These are phyloP conservation scores for Peromyscus nudipes DNA, from an alignment of 2,797 vertebrate genomes.

Conservation along the genomic window DNA sequence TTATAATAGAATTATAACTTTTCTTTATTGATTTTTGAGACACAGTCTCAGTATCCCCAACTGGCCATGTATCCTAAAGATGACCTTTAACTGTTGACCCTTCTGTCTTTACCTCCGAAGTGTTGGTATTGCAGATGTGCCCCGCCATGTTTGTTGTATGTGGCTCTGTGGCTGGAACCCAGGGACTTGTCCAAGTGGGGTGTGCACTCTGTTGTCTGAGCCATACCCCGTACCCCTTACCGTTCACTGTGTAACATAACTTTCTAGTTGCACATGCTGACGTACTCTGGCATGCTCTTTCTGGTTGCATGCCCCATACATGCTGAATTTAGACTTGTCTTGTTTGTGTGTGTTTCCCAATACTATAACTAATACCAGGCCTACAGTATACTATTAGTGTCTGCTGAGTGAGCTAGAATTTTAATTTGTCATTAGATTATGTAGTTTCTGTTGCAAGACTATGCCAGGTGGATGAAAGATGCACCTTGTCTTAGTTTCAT, in stretches of 20 bases:
- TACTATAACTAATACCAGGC: not conserved
- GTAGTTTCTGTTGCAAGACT: not conserved
- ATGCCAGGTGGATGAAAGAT: slow-evolving; percentile 1
- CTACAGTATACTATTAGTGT: not conserved
- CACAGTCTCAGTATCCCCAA: not conserved
- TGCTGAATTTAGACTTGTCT: not conserved
- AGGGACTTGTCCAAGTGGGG: too few species aligned
- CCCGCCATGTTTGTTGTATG: too few species aligned
- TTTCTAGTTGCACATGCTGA: not conserved
- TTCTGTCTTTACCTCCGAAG: not conserved
- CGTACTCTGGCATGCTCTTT: not conserved
- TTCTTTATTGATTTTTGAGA: not conserved
- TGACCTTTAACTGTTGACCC: not conserved
- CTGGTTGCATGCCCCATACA: accelerated
- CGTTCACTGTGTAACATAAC: not conserved
- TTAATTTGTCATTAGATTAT: not conserved
- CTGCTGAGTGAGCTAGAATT: not conserved
- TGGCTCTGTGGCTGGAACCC: not conserved
- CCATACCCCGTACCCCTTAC: too few species aligned
- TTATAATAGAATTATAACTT: not conserved
- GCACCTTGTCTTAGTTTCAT: not conserved
- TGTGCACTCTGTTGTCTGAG: not conserved
- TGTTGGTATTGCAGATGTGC: not conserved
- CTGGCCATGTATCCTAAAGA: not conserved
- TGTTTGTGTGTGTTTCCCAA: not conserved